A percentile compares a stretch with the other conserved stretches of the same genome.
These are phyloP conservation scores for Tiphia femorata DNA, from an alignment of 2,888 invertebrate species.

Conservation along the genomic window DNA sequence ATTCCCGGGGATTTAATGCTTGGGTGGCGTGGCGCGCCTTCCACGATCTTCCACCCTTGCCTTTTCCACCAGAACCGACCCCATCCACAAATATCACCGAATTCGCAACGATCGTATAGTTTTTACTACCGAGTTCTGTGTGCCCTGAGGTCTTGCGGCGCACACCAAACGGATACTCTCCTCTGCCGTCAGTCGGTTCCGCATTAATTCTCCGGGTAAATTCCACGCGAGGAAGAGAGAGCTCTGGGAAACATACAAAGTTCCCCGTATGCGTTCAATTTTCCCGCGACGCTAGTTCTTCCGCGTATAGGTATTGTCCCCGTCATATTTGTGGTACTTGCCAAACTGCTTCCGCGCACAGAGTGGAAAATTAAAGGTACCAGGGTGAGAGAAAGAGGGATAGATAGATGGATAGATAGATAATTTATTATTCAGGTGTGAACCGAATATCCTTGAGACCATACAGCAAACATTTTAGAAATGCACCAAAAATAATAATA, in stretches of 20 bases:
- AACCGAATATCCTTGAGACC: too few relatives aligned
- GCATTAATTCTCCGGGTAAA: conserved; percentile 8
- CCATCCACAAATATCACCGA: background rate
- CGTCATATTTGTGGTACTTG: too few relatives aligned
- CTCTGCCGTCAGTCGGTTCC: background rate
- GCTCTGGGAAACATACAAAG: conserved; percentile 12
- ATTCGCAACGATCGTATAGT: background rate
- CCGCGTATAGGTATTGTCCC: too few relatives aligned
- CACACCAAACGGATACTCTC: conserved; percentile 3
- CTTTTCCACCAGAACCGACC: too few relatives aligned
- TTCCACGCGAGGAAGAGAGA: background rate
- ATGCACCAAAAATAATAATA: too few relatives aligned
- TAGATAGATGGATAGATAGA: background rate
- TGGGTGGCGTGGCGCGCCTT: background rate
- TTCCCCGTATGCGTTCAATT: conserved; percentile 22
- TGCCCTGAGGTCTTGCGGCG: background rate
- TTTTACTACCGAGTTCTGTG: background rate
- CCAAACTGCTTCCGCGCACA: conserved; percentile 3
- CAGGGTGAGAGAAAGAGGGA: too few relatives aligned
- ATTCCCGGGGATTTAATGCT: background rate
- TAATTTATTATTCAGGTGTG: too few relatives aligned
- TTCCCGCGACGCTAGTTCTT: conserved; percentile 4
- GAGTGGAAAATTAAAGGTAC: background rate
- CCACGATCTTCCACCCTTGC: too few relatives aligned
- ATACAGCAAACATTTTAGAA: too few relatives aligned